phyloP scores from a whole-genome alignment of 1,140 invertebrate genomes.

The Contarinia nasturtii region DNA sequence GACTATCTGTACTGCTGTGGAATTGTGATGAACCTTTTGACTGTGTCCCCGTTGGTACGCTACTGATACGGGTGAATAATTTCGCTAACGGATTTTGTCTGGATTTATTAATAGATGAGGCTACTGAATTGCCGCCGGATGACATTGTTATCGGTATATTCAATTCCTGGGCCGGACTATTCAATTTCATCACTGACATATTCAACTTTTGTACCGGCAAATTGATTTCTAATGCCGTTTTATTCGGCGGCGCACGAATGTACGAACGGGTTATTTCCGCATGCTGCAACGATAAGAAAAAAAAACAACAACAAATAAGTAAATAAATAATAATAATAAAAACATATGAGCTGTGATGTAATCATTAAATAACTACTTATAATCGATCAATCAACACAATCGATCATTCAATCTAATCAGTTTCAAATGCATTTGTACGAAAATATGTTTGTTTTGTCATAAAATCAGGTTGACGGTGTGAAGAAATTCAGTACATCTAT shows the following conservation, averaged over 20 bases:
- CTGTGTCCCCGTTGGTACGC: constrained; percentile 2
- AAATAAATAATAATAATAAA: background rate
- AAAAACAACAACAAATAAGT: background rate
- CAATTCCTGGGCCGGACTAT: no score
- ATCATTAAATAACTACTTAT: constrained; percentile 24
- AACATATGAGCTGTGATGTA: no score
- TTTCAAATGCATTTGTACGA: no score
- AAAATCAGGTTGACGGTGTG: no score
- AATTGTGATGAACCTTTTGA: no score
- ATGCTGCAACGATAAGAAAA: constrained; percentile 5
- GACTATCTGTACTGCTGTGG: no score
- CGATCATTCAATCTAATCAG: no score
- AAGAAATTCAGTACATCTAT: no score
- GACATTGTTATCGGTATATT: constrained; percentile 6
- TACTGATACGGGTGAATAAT: constrained; percentile 22
- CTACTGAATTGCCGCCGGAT: constrained; percentile 6
- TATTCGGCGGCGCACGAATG: constrained; percentile 23
- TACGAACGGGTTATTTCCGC: constrained; percentile 23
- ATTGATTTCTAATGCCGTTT: constrained; percentile 20
- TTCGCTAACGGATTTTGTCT: constrained; percentile 22
- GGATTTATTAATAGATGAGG: constrained; percentile 10
- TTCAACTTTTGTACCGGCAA: constrained; percentile 19
- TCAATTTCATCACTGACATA: constrained; percentile 5
- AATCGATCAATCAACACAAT: no score
- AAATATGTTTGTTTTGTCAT: no score